Conservation (phyloP, 1,140 invertebrate genomes). For the Drosophila jambulina region DNA sequence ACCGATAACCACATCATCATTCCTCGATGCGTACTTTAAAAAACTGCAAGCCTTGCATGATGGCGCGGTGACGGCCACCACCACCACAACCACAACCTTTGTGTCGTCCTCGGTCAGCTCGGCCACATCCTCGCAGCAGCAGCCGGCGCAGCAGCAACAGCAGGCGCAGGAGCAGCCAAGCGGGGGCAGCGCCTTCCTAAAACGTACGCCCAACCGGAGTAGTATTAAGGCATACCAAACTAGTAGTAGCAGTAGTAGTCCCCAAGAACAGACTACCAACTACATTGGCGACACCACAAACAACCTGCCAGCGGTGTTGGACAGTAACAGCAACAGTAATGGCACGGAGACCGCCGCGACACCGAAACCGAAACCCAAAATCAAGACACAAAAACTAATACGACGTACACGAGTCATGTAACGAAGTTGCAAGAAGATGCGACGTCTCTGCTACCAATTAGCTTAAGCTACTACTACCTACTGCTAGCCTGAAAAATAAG, state of each 20-base stretch:
- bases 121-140: constrained; percentile 42
- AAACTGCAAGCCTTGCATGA: constrained; percentile 80
- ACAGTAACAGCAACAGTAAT: constrained; percentile 44
- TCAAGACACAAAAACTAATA: constrained; percentile 84
- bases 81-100: constrained; percentile 56
- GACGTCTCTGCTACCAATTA: constrained; percentile 46
- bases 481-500: constrained; percentile 37
- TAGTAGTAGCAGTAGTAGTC: constrained; percentile 70
- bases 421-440: constrained; percentile 10
- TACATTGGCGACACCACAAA: constrained; percentile 83
- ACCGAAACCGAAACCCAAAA: constrained; percentile 83
- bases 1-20: constrained; percentile 64
- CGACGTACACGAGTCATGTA: constrained; percentile 84
- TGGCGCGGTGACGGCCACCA: constrained; percentile 62
- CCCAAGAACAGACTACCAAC: constrained; percentile 72
- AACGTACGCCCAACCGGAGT: constrained; percentile 78
- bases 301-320: constrained; percentile 77
- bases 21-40: constrained; percentile 79
- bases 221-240: constrained; percentile 64
- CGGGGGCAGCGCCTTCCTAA: constrained; percentile 71
- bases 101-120: constrained; percentile 67
- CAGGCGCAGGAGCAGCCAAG: constrained; percentile 45
- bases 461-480: constrained; percentile 61
- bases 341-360: constrained; percentile 60
- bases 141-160: constrained; percentile 38